Conservation (phyloP, 92 coral and sea anemone species). For the Actinernus sp. region DNA sequence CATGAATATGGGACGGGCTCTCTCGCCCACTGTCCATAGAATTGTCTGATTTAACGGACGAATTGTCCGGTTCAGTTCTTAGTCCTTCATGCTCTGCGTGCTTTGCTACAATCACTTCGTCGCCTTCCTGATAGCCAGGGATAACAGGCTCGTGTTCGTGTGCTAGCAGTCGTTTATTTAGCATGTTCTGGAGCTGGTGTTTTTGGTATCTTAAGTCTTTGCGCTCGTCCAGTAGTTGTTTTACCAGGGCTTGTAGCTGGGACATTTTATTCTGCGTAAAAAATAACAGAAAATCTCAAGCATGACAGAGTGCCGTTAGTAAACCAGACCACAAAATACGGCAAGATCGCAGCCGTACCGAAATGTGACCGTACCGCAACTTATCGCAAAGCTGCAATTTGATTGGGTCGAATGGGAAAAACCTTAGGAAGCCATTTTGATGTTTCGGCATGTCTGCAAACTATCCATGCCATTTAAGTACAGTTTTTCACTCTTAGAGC, state of each 20-base stretch:
- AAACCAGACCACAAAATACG: too few species aligned
- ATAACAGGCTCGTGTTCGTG: conserved; percentile 79
- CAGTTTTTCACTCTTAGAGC: too few species aligned
- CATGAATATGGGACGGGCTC: not conserved
- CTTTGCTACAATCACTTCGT: conserved; percentile 47
- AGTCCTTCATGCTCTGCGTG: conserved; percentile 15
- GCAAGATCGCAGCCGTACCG: too few species aligned
- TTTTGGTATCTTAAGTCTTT: conserved; percentile 62
- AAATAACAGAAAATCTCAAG: conserved; percentile 1
- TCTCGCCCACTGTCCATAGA: conserved; percentile 39
- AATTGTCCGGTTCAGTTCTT: conserved; percentile 34
- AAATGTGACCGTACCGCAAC: too few species aligned
- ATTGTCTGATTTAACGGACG: conserved; percentile 27
- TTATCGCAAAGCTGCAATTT: too few species aligned
- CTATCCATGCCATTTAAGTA: too few species aligned
- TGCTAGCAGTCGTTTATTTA: conserved; percentile 80
- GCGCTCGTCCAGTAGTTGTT: conserved; percentile 76
- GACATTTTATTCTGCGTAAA: conserved; percentile 61
- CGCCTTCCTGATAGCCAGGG: conserved; percentile 58
- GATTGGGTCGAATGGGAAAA: too few species aligned
- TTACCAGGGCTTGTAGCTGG: conserved; percentile 76
- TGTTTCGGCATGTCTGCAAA: too few species aligned
- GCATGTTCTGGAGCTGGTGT: conserved; percentile 67
- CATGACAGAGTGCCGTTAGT: too few species aligned
- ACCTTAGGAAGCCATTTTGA: too few species aligned